A percentile compares a stretch with the other conserved stretches of the same genome.
Evolutionary conservation across 2,113 vertebrate genomes (phyloP).

Genomic region (Dolichotis patagonum): DNA sequence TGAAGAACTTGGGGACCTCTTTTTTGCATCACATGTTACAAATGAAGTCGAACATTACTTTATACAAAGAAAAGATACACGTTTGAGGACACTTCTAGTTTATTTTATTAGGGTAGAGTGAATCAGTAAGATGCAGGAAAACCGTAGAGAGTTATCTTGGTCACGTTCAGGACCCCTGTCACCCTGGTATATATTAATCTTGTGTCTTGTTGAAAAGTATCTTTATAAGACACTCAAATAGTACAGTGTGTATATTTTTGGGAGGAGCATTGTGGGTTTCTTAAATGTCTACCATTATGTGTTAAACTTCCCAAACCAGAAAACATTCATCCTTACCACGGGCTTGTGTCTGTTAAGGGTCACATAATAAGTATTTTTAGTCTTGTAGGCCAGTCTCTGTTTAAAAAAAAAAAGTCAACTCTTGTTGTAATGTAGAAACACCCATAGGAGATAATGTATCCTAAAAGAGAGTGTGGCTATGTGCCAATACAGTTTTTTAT

Average conservation of each 20-base stretch:
- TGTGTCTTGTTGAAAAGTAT: background rate
- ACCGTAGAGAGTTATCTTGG: background rate
- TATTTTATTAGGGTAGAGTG: background rate
- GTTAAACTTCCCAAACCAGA: background rate
- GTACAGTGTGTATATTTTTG: background rate
- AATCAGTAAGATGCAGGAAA: background rate
- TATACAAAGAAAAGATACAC: background rate
- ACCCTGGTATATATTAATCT: background rate
- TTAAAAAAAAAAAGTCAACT: background rate
- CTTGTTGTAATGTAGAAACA: background rate
- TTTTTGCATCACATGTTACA: background rate
- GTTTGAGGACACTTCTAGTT: background rate
- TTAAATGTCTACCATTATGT: background rate
- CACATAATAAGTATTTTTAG: background rate
- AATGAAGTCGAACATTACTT: background rate
- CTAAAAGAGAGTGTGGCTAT: background rate
- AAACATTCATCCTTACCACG: background rate
- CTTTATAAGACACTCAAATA: background rate
- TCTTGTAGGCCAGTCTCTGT: background rate
- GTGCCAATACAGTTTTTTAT: background rate
- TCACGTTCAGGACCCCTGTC: background rate
- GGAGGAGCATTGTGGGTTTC: background rate
- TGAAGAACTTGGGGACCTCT: background rate
- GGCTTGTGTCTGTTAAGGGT: background rate
- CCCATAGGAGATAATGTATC: background rate